These are phyloP conservation scores for Exephanes ischioxanthus DNA, from an alignment of 2,888 invertebrate genomes.

Conservation along the genomic window DNA sequence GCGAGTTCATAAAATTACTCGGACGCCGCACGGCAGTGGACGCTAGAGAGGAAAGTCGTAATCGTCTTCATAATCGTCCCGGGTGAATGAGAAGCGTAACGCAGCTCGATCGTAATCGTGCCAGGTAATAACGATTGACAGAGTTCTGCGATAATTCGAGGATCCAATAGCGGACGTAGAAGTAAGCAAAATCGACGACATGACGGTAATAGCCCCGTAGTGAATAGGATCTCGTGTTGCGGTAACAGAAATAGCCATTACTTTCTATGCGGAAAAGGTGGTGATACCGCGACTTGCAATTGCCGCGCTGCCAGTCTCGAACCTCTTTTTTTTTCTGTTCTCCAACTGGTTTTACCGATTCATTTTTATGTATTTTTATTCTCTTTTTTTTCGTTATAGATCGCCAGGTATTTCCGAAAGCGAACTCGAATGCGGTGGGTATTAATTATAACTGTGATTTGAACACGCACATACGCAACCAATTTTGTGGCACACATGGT, in stretches of 20 bases:
- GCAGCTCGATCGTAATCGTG: background rate
- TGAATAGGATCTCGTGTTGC: conserved; percentile 33
- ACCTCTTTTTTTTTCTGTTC: conserved; percentile 36
- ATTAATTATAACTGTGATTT: background rate
- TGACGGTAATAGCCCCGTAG: conserved; percentile 55
- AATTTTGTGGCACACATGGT: background rate
- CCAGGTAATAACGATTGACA: conserved; percentile 8
- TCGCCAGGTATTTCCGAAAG: conserved; percentile 4
- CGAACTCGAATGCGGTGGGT: background rate
- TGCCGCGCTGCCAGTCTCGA: conserved; percentile 24
- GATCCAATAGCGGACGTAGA: conserved; percentile 38
- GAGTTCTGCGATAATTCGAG: conserved; percentile 6
- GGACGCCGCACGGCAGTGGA: background rate
- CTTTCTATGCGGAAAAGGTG: conserved; percentile 67
- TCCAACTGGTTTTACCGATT: conserved; percentile 28
- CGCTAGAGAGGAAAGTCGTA: background rate
- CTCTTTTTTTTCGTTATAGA: conserved; percentile 8
- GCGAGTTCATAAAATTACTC: background rate
- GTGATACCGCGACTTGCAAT: conserved; percentile 41
- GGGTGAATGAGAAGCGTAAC: conserved; percentile 6
- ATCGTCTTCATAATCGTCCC: conserved; percentile 8
- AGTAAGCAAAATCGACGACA: conserved; percentile 58
- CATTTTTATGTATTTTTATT: conserved; percentile 23
- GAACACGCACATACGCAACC: background rate
- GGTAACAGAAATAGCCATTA: conserved; percentile 47